phyloP scores from a whole-genome alignment of 2,888 invertebrate genomes.

The Sussaba pulchella region DNA sequence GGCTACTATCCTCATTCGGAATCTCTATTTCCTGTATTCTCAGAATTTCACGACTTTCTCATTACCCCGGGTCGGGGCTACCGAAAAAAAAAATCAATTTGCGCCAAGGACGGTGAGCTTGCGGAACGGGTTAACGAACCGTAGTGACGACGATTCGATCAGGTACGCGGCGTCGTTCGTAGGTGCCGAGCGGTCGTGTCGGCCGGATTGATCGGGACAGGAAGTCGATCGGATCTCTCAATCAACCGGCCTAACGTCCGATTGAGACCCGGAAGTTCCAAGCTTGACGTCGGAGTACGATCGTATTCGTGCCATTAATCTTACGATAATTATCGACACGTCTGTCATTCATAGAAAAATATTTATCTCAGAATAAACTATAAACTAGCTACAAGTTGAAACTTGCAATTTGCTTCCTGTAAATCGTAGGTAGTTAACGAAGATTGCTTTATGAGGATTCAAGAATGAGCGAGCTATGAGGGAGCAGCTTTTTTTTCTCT shows the following conservation, averaged over 20 bases:
- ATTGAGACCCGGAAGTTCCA: constrained; percentile 30
- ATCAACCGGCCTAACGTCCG: constrained; percentile 27
- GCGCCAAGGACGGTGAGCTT: constrained; percentile 23
- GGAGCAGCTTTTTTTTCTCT: too few relatives aligned
- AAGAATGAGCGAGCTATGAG: too few relatives aligned
- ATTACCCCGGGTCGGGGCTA: constrained; percentile 7
- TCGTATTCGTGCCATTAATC: constrained; percentile 11
- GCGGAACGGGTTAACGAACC: constrained; percentile 59
- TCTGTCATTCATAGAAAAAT: too few relatives aligned
- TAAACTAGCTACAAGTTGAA: too few relatives aligned
- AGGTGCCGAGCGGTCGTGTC: constrained; percentile 25
- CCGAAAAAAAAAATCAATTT: constrained; percentile 48
- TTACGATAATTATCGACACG: too few relatives aligned
- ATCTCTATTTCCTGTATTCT: neutral
- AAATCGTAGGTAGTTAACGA: too few relatives aligned
- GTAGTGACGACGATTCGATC: constrained; percentile 9
- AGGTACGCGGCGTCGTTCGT: neutral
- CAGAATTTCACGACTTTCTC: constrained; percentile 33
- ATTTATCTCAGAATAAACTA: too few relatives aligned
- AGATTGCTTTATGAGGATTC: too few relatives aligned
- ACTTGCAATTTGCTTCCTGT: too few relatives aligned
- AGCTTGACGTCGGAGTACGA: constrained; percentile 10
- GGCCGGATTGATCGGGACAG: constrained; percentile 46
- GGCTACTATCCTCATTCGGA: constrained; percentile 13
- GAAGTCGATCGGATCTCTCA: constrained; percentile 54